Percentiles rank a stretch among this genome's conserved stretches.
phyloP scores from a whole-genome alignment of 2,888 invertebrate genomes.

The Monochamus alternatus region DNA sequence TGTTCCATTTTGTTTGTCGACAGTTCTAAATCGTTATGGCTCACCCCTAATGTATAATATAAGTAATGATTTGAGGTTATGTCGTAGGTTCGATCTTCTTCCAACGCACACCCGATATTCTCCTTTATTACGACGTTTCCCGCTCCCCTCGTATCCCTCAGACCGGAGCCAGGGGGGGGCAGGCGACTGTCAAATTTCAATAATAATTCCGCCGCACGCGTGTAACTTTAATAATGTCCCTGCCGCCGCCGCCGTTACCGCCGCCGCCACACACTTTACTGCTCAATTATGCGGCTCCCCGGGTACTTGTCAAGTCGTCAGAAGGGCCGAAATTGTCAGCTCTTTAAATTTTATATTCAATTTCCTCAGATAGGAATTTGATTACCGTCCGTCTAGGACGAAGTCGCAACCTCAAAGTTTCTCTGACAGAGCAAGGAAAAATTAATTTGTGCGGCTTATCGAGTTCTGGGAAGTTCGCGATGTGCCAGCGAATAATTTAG shows the following conservation, averaged over 20 bases:
- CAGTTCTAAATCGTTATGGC: too few species aligned
- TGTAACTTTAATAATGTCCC: constrained; percentile 58
- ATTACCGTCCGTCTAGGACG: constrained; percentile 65
- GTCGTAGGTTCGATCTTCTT: not conserved
- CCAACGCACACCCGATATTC: not conserved
- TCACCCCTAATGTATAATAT: too few species aligned
- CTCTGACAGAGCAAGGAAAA: constrained; percentile 41
- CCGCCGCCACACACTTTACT: constrained; percentile 63
- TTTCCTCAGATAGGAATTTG: constrained; percentile 68
- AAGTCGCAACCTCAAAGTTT: constrained; percentile 58
- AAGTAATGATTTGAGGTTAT: too few species aligned
- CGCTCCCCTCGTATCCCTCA: constrained; percentile 39
- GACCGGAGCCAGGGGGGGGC: constrained; percentile 44
- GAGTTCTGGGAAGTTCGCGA: not conserved
- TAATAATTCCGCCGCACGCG: constrained; percentile 62
- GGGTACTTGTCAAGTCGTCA: constrained; percentile 69
- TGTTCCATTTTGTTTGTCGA: too few species aligned
- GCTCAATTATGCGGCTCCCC: constrained; percentile 68
- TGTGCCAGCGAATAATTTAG: not conserved
- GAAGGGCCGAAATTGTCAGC: constrained; percentile 66
- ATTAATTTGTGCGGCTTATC: constrained; percentile 48
- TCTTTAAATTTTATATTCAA: constrained; percentile 71
- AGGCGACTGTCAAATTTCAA: constrained; percentile 66
- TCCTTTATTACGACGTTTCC: not conserved
- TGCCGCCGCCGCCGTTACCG: constrained; percentile 57